Evolutionary conservation across 2,113 vertebrate species (phyloP).

Genomic region (Todiramphus chloris): DNA sequence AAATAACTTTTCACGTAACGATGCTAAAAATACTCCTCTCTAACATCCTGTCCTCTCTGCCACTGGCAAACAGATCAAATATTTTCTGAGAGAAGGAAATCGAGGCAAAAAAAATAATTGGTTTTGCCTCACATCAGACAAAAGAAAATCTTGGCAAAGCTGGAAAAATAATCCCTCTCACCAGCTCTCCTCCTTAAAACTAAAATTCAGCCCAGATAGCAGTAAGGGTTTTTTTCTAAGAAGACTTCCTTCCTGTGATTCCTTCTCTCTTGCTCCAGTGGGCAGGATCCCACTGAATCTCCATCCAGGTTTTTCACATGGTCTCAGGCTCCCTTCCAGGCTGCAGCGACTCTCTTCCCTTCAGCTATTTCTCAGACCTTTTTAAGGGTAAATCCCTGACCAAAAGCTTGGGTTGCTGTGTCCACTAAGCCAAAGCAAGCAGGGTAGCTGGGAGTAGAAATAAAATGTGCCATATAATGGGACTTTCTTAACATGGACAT

Average conservation of each 20-base stretch:
- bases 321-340: neutral
- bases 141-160: conserved; percentile 11
- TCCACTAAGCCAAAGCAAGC: conserved; percentile 2
- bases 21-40: conserved; percentile 56
- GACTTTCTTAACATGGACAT: neutral
- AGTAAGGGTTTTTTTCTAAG: neutral
- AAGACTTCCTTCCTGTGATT: conserved; percentile 10
- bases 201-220: neutral
- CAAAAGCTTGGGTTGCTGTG: neutral
- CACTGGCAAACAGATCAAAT: neutral
- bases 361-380: neutral
- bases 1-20: conserved; percentile 34
- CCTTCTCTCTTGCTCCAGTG: conserved; percentile 2
- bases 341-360: conserved; percentile 10
- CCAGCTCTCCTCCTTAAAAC: neutral
- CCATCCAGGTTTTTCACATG: conserved; percentile 15
- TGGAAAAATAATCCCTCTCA: neutral
- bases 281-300: neutral
- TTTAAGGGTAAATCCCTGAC: neutral
- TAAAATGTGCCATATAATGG: neutral
- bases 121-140: conserved; percentile 2
- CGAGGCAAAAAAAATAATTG: neutral
- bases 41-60: conserved; percentile 19
- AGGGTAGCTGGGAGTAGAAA: neutral
- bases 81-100: neutral